Conservation (phyloP, 2,797 vertebrate species). For the Kryptopterus vitreolus region DNA sequence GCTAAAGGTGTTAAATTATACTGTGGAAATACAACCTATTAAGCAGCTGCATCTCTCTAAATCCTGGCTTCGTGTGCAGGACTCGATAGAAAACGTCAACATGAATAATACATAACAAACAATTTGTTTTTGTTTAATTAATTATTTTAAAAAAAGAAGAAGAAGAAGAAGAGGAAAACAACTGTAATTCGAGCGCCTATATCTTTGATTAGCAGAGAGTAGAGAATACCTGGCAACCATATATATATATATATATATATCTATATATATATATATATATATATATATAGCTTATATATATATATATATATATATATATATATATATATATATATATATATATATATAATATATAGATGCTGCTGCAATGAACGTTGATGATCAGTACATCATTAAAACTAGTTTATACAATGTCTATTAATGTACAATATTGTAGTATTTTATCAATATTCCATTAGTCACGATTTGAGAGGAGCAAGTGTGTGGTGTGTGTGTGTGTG, state of each 20-base stretch:
- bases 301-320: too few relatives aligned
- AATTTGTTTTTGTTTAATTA: too few relatives aligned
- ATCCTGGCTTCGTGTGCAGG: neutral
- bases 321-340: too few relatives aligned
- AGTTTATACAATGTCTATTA: neutral
- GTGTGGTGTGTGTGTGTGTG: too few relatives aligned
- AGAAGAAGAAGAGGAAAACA: too few relatives aligned
- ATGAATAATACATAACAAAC: neutral
- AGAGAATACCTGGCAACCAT: neutral
- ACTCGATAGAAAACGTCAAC: neutral
- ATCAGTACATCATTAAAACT: too few relatives aligned
- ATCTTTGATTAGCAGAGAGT: neutral
- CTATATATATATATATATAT: too few relatives aligned
- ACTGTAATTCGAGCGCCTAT: too few relatives aligned
- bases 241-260: neutral
- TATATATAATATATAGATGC: too few relatives aligned
- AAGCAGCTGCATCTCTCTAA: neutral
- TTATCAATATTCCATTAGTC: neutral
- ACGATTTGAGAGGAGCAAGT: constrained; percentile 6
- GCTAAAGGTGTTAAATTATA: neutral
- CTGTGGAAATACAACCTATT: neutral
- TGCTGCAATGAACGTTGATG: too few relatives aligned
- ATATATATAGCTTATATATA: too few relatives aligned
- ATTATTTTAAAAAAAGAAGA: too few relatives aligned
- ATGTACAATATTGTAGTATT: neutral